A percentile compares a stretch with the other conserved stretches of the same genome.
Conservation (phyloP, 2,113 vertebrate species). For the Eolophus roseicapilla region DNA sequence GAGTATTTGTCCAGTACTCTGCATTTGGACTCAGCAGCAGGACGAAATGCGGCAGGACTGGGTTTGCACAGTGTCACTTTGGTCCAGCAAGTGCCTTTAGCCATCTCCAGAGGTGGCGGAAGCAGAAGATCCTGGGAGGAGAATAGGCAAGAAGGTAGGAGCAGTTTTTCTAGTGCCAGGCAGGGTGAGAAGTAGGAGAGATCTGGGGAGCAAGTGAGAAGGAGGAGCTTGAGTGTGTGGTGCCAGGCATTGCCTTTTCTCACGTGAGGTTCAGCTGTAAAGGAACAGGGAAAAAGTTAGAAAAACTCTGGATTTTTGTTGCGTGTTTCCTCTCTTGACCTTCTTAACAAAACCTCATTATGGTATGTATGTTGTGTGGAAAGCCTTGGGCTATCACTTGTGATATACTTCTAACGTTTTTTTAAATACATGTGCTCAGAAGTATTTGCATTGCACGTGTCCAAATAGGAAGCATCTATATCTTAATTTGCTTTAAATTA, state of each 20-base stretch:
- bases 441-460: background rate
- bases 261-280: background rate
- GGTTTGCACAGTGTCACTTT: fast-evolving
- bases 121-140: background rate
- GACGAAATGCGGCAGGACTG: background rate
- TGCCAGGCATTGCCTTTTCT: background rate
- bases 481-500: background rate
- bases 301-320: background rate
- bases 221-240: background rate
- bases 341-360: background rate
- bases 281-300: background rate
- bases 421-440: background rate
- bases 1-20: background rate
- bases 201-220: background rate
- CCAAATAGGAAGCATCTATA: background rate
- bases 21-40: background rate
- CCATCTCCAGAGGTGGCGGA: background rate
- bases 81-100: background rate
- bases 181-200: background rate
- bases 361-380: background rate
- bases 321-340: background rate
- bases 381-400: background rate
- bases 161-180: background rate
- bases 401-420: background rate
- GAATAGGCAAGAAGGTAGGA: background rate